Evolutionary conservation across 2,888 invertebrate species (phyloP).

Genomic region (Caenorhabditis becei): DNA sequence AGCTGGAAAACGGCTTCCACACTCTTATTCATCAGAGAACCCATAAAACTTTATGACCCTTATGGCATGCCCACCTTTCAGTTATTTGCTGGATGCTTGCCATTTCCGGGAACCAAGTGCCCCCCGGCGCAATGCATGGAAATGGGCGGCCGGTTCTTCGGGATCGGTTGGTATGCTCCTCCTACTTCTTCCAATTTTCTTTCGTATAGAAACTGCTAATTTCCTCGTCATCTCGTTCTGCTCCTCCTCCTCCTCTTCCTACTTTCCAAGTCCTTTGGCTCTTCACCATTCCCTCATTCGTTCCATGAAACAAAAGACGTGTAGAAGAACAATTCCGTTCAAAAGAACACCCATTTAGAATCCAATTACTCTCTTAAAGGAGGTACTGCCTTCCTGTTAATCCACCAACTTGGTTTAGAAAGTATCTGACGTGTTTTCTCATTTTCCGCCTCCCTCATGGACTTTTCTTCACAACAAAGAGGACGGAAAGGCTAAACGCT

Average conservation of each 20-base stretch:
- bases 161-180: constrained; percentile 58
- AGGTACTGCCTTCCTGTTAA: not conserved
- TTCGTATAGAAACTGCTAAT: constrained; percentile 61
- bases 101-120: constrained; percentile 43
- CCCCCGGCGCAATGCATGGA: no score
- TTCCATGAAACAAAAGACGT: constrained; percentile 33
- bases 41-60: constrained; percentile 33
- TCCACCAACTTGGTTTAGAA: not conserved
- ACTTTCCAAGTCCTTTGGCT: not conserved
- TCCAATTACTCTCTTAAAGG: constrained; percentile 8
- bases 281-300: constrained; percentile 2
- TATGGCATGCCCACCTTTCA: constrained; percentile 43
- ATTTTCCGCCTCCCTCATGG: not conserved
- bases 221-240: constrained; percentile 33
- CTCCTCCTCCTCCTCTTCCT: constrained; percentile 9
- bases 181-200: constrained; percentile 49
- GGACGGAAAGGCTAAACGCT: constrained; percentile 16
- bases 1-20: not conserved
- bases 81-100: constrained; percentile 6
- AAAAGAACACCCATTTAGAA: constrained; percentile 30
- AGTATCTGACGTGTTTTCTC: constrained; percentile 12
- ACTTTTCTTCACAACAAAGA: constrained; percentile 21
- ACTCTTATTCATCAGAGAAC: constrained; percentile 15
- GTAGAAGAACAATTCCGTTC: constrained; percentile 2
- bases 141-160: constrained; percentile 16